These are phyloP conservation scores for Toxotes chatareus DNA, from an alignment of 2,113 vertebrate genomes.

Conservation along the genomic window DNA sequence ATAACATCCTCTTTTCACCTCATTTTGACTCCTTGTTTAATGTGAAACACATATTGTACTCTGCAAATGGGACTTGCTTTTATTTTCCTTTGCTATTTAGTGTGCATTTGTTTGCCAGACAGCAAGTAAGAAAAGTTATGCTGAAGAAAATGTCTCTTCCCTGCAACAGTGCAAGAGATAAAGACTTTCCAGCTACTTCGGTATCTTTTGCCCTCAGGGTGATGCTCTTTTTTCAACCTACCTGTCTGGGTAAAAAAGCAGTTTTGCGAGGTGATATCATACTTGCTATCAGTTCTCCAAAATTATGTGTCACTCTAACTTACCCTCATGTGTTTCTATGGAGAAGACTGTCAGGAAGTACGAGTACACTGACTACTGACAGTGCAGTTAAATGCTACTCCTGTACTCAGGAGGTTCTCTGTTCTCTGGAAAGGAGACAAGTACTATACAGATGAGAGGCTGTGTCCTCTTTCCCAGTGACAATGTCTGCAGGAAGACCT, in stretches of 20 bases:
- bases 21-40: conserved; percentile 24
- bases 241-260: conserved; percentile 71
- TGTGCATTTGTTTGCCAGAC: conserved; percentile 55
- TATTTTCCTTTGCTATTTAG: conserved; percentile 5
- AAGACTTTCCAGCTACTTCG: conserved; percentile 72
- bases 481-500: conserved; percentile 24
- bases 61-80: neutral
- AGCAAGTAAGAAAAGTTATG: conserved; percentile 53
- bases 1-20: neutral
- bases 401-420: conserved; percentile 30
- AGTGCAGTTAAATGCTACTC: conserved; percentile 50
- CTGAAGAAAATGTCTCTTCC: conserved; percentile 61
- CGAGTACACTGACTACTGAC: conserved; percentile 44
- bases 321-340: conserved; percentile 65
- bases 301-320: conserved; percentile 84
- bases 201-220: conserved; percentile 74
- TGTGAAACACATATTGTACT: neutral
- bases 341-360: conserved; percentile 59
- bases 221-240: conserved; percentile 63
- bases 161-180: conserved; percentile 67
- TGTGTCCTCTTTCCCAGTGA: conserved; percentile 38
- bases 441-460: conserved; percentile 17
- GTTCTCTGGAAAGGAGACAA: conserved; percentile 46
- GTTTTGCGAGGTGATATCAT: conserved; percentile 78
- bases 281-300: conserved; percentile 78